phyloP scores from a whole-genome alignment of 1,140 invertebrate species.

The Brachionus rotundiformis region DNA sequence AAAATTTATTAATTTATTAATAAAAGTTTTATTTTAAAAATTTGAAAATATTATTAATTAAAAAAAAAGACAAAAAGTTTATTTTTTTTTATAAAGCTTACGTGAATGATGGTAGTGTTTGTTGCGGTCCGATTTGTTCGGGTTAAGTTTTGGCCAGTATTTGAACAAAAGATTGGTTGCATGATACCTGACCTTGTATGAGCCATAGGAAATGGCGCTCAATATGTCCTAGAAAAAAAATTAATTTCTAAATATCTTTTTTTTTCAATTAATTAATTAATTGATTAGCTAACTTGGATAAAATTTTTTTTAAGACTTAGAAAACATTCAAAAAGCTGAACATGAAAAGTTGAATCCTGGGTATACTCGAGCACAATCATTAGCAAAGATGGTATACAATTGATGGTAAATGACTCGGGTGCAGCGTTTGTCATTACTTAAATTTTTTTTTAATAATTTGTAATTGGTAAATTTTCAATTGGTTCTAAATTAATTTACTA shows the following conservation, averaged over 20 bases:
- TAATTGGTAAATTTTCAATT: too few species aligned
- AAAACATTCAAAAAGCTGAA: constrained; percentile 36
- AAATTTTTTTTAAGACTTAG: constrained; percentile 47
- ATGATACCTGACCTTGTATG: constrained; percentile 81
- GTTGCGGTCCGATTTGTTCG: constrained; percentile 77
- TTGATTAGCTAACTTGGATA: too few species aligned
- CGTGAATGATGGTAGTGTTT: neutral
- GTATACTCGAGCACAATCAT: constrained; percentile 98
- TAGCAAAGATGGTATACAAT: constrained; percentile 88
- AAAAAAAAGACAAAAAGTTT: too few species aligned
- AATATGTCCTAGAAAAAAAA: constrained; percentile 76
- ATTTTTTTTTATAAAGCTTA: neutral
- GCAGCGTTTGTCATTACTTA: neutral
- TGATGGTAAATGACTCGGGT: constrained; percentile 72
- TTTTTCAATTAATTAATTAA: too few species aligned
- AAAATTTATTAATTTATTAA: neutral
- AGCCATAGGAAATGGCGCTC: constrained; percentile 93
- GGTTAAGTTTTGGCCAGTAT: constrained; percentile 98
- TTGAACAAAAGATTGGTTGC: constrained; percentile 95
- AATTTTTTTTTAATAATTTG: neutral
- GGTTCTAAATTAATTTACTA: too few species aligned
- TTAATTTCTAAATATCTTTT: neutral
- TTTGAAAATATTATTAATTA: too few species aligned
- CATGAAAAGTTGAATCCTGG: constrained; percentile 70
- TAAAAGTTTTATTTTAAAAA: neutral